These are phyloP conservation scores for Sander lucioperca DNA, from an alignment of 2,113 vertebrate genomes.

Conservation along the genomic window DNA sequence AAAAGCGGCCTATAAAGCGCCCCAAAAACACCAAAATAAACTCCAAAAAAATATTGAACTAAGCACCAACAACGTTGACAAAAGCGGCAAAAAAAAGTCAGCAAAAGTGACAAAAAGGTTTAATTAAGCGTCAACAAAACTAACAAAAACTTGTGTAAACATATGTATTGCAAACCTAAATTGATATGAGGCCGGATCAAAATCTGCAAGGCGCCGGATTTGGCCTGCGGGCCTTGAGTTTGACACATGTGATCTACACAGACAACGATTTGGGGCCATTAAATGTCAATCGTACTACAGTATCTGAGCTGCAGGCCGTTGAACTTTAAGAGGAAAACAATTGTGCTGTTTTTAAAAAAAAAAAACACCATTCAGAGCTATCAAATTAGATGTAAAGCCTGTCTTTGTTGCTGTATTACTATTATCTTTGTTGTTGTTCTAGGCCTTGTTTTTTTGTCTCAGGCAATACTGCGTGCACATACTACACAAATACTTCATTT, in stretches of 20 bases:
- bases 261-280: constrained; percentile 21
- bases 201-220: no score
- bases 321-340: background rate
- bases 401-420: background rate
- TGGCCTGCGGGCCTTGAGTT: no score
- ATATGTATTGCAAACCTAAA: no score
- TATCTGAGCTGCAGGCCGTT: background rate
- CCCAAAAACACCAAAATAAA: no score
- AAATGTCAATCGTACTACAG: constrained; percentile 6
- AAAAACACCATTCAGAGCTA: background rate
- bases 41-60: no score
- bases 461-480: background rate
- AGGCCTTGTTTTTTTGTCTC: background rate
- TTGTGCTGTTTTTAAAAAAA: background rate
- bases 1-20: no score
- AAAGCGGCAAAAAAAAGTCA: no score
- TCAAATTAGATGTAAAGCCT: background rate
- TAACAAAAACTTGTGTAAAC: no score
- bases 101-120: no score
- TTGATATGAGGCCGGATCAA: no score
- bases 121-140: no score
- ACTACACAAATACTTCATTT: background rate
- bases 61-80: no score
- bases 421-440: background rate
- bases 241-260: background rate